Evolutionary conservation across 2,113 vertebrate species (phyloP).

Genomic region (Sturnus vulgaris): DNA sequence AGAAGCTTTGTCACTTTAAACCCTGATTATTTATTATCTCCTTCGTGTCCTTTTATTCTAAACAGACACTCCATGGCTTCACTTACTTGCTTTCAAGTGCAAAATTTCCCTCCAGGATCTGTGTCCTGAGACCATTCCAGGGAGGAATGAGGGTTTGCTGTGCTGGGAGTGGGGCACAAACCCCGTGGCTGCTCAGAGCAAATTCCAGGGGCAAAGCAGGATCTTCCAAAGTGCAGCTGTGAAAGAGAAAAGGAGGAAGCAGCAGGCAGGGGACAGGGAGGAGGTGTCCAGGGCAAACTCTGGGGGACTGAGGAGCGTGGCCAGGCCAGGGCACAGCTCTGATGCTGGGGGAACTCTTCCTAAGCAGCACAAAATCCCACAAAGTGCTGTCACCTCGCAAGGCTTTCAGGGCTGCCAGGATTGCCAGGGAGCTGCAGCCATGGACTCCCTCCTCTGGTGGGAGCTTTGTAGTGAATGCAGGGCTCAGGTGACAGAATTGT

Average conservation of each 20-base stretch:
- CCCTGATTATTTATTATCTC: neutral
- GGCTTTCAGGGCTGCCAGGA: neutral
- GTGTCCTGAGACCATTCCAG: neutral
- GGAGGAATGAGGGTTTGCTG: neutral
- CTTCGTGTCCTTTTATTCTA: neutral
- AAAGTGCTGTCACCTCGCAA: accelerated
- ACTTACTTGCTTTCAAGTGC: neutral
- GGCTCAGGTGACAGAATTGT: neutral
- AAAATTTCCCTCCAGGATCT: neutral
- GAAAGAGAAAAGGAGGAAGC: neutral
- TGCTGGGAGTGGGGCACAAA: neutral
- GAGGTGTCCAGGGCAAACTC: neutral
- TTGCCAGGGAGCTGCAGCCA: neutral
- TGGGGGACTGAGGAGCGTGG: neutral
- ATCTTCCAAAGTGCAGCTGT: neutral
- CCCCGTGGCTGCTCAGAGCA: neutral
- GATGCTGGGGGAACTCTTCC: neutral
- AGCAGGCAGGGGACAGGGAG: neutral
- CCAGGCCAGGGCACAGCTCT: neutral
- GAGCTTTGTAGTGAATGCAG: neutral
- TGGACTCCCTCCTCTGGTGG: slow-evolving; percentile 31
- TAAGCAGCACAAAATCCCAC: neutral
- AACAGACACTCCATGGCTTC: neutral
- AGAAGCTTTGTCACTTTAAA: neutral
- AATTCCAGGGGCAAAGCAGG: neutral